These are phyloP conservation scores for Hermetia illucens DNA, from an alignment of 1,140 invertebrate genomes.

Conservation along the genomic window DNA sequence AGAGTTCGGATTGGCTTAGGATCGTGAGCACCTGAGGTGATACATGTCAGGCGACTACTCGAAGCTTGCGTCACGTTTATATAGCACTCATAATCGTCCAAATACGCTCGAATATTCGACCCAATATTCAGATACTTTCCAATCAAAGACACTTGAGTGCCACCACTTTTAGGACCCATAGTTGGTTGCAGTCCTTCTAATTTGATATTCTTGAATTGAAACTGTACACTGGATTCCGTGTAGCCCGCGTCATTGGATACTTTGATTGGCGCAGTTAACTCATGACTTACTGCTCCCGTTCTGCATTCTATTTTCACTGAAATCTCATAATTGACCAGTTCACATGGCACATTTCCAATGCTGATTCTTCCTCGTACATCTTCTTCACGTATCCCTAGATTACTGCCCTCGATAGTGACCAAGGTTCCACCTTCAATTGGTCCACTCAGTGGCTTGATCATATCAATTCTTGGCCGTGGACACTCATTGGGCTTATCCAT, in stretches of 20 bases:
- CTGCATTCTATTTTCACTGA: constrained; percentile 82
- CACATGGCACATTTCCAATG: constrained; percentile 81
- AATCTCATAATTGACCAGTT: constrained; percentile 76
- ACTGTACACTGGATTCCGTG: constrained; percentile 76
- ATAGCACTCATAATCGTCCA: constrained; percentile 78
- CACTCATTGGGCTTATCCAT: constrained; percentile 61
- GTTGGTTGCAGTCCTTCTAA: constrained; percentile 68
- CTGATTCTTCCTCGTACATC: constrained; percentile 85
- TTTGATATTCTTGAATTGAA: constrained; percentile 77
- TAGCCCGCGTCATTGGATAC: constrained; percentile 81
- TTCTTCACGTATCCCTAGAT: constrained; percentile 78
- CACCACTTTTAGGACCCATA: constrained; percentile 84
- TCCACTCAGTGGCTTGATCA: constrained; percentile 87
- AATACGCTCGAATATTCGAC: constrained; percentile 67
- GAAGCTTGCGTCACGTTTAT: constrained; percentile 80
- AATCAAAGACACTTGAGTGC: constrained; percentile 78
- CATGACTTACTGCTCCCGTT: constrained; percentile 61
- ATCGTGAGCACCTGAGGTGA: constrained; percentile 53
- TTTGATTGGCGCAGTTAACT: constrained; percentile 64
- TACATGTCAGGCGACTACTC: constrained; percentile 74
- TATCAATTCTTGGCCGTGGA: constrained; percentile 83
- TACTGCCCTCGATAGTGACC: constrained; percentile 90
- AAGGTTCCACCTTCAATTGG: constrained; percentile 92
- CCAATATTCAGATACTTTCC: constrained; percentile 91
- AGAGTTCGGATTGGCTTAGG: constrained; percentile 39